Evolutionary conservation across 2,888 invertebrate species (phyloP).

Genomic region (Gonocerus acuteangulatus): DNA sequence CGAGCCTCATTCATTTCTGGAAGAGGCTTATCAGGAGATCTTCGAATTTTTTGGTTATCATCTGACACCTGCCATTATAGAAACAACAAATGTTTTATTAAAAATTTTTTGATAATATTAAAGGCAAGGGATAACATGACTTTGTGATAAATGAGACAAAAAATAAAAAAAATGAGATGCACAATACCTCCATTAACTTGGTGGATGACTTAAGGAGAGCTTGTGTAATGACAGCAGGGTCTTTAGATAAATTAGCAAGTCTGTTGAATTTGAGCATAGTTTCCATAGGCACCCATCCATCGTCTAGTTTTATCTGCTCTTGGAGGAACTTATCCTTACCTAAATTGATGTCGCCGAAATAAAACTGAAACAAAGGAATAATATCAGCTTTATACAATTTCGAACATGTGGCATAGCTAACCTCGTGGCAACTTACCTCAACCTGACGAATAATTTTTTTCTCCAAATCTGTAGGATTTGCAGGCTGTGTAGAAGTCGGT

Average conservation of each 20-base stretch:
- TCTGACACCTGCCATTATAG: slow-evolving; percentile 52
- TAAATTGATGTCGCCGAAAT: slow-evolving; percentile 86
- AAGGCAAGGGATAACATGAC: no score
- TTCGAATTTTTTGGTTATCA: slow-evolving; percentile 62
- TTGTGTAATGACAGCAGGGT: slow-evolving; percentile 60
- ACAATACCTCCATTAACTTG: slow-evolving; percentile 63
- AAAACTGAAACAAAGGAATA: slow-evolving; percentile 49
- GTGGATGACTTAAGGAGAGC: slow-evolving; percentile 67
- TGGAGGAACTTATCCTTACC: slow-evolving; percentile 87
- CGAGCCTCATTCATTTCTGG: slow-evolving; percentile 80
- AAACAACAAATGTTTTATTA: not conserved
- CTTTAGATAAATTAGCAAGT: slow-evolving; percentile 61
- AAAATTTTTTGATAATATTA: no score
- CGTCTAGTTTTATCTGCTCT: slow-evolving; percentile 73
- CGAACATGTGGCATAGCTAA: not conserved
- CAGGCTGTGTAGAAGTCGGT: not conserved
- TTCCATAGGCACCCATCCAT: slow-evolving; percentile 84
- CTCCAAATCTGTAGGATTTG: slow-evolving; percentile 44
- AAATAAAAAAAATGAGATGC: no score
- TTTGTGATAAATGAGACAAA: no score
- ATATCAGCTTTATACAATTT: not conserved
- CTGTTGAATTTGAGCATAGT: slow-evolving; percentile 84
- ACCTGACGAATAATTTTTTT: slow-evolving; percentile 58
- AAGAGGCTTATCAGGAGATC: slow-evolving; percentile 63
- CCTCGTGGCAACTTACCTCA: slow-evolving; percentile 39